Conservation (phyloP, 2,113 vertebrate species). For the Ameiurus melas region DNA sequence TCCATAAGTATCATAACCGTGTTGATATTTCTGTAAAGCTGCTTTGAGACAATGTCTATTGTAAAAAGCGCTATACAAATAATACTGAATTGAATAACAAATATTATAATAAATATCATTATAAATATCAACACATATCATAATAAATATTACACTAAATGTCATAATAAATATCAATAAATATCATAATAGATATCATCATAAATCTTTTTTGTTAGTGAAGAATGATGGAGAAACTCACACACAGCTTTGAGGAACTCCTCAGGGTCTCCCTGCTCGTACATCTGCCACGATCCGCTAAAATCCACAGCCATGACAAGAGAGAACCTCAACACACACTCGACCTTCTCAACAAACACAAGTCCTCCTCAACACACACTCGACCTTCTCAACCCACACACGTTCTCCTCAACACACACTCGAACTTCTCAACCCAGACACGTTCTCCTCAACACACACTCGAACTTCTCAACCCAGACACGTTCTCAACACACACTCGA, state of each 20-base stretch:
- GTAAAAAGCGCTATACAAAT: no score
- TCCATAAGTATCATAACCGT: no score
- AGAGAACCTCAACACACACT: not conserved
- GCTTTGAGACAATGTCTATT: no score
- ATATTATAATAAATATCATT: no score
- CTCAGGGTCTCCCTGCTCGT: constrained; percentile 78
- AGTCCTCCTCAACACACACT: not conserved
- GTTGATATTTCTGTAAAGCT: no score
- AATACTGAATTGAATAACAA: no score
- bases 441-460: not conserved
- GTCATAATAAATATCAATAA: no score
- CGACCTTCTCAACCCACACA: not conserved
- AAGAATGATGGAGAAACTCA: constrained; percentile 59
- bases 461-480: not conserved
- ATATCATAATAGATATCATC: no score
- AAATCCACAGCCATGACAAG: constrained; percentile 72
- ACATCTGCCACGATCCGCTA: constrained; percentile 79
- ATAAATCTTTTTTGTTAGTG: not conserved
- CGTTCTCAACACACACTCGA: no score
- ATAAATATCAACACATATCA: no score
- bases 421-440: no score
- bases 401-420: not conserved
- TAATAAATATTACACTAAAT: no score
- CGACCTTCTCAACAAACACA: not conserved
- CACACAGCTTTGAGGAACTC: constrained; percentile 76